Percentiles rank a stretch among this genome's conserved stretches.
These are phyloP conservation scores for Lacerta bilineata DNA, from an alignment of 2,797 vertebrate genomes.

Conservation along the genomic window DNA sequence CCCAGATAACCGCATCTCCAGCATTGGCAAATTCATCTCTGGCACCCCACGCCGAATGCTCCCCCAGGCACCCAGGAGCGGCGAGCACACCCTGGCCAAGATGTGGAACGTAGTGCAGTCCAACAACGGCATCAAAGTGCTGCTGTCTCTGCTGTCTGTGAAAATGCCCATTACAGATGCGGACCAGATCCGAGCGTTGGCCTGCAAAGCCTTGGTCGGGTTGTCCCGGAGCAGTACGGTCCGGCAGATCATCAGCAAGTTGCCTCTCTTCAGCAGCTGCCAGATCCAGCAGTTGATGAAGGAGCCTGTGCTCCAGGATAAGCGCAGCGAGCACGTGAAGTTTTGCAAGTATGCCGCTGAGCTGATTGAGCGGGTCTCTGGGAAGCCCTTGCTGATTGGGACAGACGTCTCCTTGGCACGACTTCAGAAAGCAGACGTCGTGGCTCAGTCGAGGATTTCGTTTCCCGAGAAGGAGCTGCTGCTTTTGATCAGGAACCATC, in stretches of 20 bases:
- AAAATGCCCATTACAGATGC: constrained; percentile 99
- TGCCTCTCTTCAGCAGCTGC: constrained; percentile 97
- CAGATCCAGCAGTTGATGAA: constrained; percentile 99
- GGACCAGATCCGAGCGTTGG: constrained; percentile 95
- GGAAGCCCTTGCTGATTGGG: constrained; percentile 94
- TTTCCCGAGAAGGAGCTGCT: constrained; percentile 98
- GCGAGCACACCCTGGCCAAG: constrained; percentile 93
- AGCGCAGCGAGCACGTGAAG: constrained; percentile 96
- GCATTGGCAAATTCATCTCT: constrained; percentile 96
- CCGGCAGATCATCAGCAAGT: constrained; percentile 97
- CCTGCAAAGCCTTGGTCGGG: constrained; percentile 97
- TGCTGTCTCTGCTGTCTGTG: constrained; percentile 93
- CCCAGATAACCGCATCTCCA: constrained; percentile 96
- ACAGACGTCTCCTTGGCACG: constrained; percentile 96
- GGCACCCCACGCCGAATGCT: constrained; percentile 93
- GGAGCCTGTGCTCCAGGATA: constrained; percentile 98
- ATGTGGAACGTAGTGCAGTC: constrained; percentile 99
- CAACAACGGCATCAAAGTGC: constrained; percentile 99
- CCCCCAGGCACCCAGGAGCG: constrained; percentile 91
- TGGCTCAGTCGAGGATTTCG: constrained; percentile 95
- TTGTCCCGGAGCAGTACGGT: constrained; percentile 93
- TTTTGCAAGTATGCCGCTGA: constrained; percentile 98
- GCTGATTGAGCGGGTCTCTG: constrained; percentile 96
- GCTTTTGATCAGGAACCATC: constrained; percentile 96
- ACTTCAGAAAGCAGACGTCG: constrained; percentile 95